Evolutionary conservation across 2,797 vertebrate genomes (phyloP).

Genomic region (Microchirus variegatus): DNA sequence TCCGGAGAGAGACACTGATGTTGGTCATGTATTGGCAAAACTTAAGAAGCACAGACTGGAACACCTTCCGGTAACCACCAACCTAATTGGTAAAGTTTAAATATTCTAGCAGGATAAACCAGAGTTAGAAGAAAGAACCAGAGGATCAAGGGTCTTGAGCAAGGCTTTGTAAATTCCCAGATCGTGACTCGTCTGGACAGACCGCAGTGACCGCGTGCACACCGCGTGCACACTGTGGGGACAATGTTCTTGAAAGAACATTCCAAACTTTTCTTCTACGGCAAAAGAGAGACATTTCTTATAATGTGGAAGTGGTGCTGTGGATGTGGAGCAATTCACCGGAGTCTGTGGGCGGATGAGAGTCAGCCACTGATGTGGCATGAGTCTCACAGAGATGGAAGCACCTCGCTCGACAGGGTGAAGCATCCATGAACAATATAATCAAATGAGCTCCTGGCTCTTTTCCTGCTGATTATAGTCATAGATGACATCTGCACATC

Average conservation of each 20-base stretch:
- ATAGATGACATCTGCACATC: slow-evolving; percentile 27
- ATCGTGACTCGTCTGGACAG: slow-evolving; percentile 31
- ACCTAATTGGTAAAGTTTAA: no score
- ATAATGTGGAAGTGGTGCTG: slow-evolving; percentile 21
- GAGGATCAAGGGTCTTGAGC: slow-evolving; percentile 55
- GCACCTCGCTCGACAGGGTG: slow-evolving; percentile 31
- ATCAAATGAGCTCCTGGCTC: slow-evolving; percentile 50
- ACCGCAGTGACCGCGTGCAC: slow-evolving; percentile 13
- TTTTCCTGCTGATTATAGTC: slow-evolving; percentile 36
- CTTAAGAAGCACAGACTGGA: no score
- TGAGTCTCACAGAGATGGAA: slow-evolving; percentile 37
- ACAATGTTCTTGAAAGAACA: slow-evolving; percentile 12
- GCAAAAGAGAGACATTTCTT: slow-evolving; percentile 8
- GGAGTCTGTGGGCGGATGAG: slow-evolving; percentile 48
- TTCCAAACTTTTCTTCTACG: slow-evolving; percentile 15
- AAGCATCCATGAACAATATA: slow-evolving; percentile 47
- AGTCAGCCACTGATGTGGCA: slow-evolving; percentile 54
- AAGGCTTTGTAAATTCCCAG: slow-evolving; percentile 55
- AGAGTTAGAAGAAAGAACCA: slow-evolving; percentile 39
- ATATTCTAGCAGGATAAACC: slow-evolving; percentile 40
- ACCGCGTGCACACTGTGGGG: slow-evolving; percentile 7
- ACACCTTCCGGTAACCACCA: no score
- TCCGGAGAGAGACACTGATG: no score
- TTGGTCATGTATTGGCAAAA: no score
- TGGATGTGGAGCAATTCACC: slow-evolving; percentile 28